phyloP scores from a whole-genome alignment of 37 sponge, comb jelly and placozoan genomes.

The Crambe crambe region DNA sequence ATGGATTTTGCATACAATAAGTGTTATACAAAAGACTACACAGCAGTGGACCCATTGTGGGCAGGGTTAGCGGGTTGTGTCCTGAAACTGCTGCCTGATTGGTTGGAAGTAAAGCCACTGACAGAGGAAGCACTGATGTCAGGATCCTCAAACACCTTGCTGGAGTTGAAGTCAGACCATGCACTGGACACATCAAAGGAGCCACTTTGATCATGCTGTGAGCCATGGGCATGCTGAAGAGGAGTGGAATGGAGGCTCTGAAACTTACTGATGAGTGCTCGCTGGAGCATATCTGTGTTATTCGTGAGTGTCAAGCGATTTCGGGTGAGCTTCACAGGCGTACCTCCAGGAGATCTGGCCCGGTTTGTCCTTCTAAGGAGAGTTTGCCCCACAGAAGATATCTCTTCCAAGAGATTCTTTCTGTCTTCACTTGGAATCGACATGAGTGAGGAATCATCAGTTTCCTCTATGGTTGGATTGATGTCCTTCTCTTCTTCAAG shows the following conservation, averaged over 20 bases:
- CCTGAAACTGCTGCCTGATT: not conserved
- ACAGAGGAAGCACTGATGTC: constrained; percentile 7
- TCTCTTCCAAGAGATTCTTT: constrained; percentile 25
- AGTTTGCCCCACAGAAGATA: constrained; percentile 25
- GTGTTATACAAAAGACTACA: not conserved
- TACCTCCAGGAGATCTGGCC: constrained; percentile 21
- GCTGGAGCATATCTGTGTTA: constrained; percentile 44
- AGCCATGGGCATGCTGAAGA: not conserved
- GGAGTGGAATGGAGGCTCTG: constrained; percentile 55
- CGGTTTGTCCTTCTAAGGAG: constrained; percentile 16
- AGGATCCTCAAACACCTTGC: constrained; percentile 27
- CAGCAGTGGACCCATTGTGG: constrained; percentile 15
- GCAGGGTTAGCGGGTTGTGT: not conserved
- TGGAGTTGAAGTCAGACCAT: constrained; percentile 51
- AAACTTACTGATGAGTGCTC: constrained; percentile 51
- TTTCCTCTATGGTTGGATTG: not conserved
- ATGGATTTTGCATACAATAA: too few species aligned
- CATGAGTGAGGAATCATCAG: not conserved
- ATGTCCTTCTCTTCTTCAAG: not conserved
- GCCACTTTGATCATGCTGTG: not conserved
- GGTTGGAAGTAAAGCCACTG: not conserved
- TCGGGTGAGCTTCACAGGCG: not conserved
- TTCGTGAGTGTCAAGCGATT: not conserved
- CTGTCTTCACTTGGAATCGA: not conserved
- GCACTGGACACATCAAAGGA: constrained; percentile 31